These are phyloP conservation scores for Cyanoderma ruficeps DNA, from an alignment of 2,113 vertebrate genomes.

Conservation along the genomic window DNA sequence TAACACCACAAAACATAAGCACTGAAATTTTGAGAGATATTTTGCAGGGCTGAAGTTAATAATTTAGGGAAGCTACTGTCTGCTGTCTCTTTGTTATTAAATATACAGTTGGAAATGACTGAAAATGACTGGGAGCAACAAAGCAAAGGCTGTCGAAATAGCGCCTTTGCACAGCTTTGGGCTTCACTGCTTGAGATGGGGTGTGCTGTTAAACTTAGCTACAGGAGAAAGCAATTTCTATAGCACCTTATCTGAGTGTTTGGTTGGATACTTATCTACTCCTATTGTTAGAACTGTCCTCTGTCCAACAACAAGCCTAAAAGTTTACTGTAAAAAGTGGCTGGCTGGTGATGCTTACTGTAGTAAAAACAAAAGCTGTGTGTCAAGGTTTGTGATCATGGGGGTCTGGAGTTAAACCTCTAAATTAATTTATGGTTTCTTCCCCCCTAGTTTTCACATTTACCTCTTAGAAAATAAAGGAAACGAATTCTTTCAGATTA, in stretches of 20 bases:
- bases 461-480: background rate
- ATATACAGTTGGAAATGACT: background rate
- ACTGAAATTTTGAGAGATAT: constrained; percentile 16
- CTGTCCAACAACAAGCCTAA: background rate
- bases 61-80: constrained; percentile 42
- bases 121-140: background rate
- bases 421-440: background rate
- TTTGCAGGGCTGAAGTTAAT: constrained; percentile 37
- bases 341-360: background rate
- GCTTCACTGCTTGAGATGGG: background rate
- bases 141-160: background rate
- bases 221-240: background rate
- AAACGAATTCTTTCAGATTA: background rate
- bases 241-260: background rate
- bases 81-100: constrained; percentile 21
- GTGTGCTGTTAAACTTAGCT: background rate
- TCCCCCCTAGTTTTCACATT: background rate
- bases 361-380: background rate
- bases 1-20: constrained; percentile 21
- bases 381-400: background rate
- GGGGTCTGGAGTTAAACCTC: fast-evolving
- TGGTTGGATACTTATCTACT: background rate
- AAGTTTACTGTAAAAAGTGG: background rate
- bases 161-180: background rate
- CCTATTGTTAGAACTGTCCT: background rate